These are phyloP conservation scores for Melolontha melolontha DNA, from an alignment of 2,888 invertebrate species.

Conservation along the genomic window DNA sequence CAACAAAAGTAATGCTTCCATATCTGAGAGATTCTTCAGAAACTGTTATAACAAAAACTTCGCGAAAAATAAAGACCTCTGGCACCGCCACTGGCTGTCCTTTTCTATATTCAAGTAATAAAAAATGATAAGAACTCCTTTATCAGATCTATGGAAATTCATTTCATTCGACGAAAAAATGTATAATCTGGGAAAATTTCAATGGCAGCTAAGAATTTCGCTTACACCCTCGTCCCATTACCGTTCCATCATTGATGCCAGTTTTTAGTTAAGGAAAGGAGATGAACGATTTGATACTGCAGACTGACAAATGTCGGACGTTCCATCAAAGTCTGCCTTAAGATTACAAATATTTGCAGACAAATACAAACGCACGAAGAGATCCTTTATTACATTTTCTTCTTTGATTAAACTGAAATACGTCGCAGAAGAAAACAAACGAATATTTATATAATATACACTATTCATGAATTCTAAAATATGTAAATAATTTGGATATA, in stretches of 20 bases:
- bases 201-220: conserved; percentile 9
- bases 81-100: not conserved
- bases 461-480: not conserved
- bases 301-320: conserved; percentile 22
- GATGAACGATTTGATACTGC: conserved; percentile 26
- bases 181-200: conserved; percentile 5
- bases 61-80: not conserved
- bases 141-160: conserved; percentile 4
- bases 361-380: not conserved
- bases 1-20: too few relatives aligned
- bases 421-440: conserved; percentile 2
- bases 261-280: conserved; percentile 11
- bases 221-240: not conserved
- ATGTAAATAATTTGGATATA: too few relatives aligned
- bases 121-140: conserved; percentile 10
- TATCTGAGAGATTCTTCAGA: too few relatives aligned
- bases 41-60: not conserved
- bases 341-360: conserved; percentile 27
- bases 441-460: not conserved
- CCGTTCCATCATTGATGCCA: conserved; percentile 15
- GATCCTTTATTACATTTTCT: conserved; percentile 12
- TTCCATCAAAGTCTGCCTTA: conserved; percentile 25
- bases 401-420: conserved; percentile 26
- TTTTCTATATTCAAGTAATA: not conserved
- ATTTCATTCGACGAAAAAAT: conserved; percentile 10